Conservation (phyloP, 2,888 invertebrate genomes). For the Cephus spinipes region DNA sequence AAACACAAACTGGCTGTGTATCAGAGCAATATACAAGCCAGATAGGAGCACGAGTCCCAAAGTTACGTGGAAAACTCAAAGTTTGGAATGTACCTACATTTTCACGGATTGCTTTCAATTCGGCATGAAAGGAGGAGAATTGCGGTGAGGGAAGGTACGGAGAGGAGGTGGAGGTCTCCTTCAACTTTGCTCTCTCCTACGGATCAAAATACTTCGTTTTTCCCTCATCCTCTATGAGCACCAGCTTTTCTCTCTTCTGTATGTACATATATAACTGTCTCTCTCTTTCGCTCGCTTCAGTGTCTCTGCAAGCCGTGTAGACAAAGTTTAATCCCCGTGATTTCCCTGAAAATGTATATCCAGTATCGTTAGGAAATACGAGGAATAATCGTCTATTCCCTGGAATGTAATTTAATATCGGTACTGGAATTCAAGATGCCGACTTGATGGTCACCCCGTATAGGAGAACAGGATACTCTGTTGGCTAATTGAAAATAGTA, state of each 20-base stretch:
- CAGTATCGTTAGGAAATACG: slow-evolving; percentile 13
- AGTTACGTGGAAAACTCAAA: not conserved
- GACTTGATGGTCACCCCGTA: not conserved
- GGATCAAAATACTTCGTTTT: slow-evolving; percentile 9
- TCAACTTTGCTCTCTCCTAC: slow-evolving; percentile 10
- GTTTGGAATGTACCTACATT: slow-evolving; percentile 25
- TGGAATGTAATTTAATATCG: not conserved
- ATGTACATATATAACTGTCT: not conserved
- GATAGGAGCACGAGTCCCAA: not conserved
- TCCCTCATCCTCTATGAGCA: not conserved
- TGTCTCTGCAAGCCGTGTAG: slow-evolving; percentile 4
- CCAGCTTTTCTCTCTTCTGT: slow-evolving; percentile 5
- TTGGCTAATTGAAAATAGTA: not conserved
- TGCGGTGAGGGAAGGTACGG: not conserved
- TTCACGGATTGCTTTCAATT: slow-evolving; percentile 43
- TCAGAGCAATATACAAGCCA: not conserved
- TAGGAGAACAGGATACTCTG: not conserved
- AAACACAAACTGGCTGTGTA: not conserved
- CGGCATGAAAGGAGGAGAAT: slow-evolving; percentile 37
- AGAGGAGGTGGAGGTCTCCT: slow-evolving; percentile 4
- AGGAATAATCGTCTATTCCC: slow-evolving; percentile 16
- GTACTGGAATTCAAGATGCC: not conserved
- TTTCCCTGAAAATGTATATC: not conserved
- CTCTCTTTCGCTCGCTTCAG: not conserved
- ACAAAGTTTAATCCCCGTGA: not conserved